Conservation (phyloP, 2,888 invertebrate genomes). For the Monopis laevigella region DNA sequence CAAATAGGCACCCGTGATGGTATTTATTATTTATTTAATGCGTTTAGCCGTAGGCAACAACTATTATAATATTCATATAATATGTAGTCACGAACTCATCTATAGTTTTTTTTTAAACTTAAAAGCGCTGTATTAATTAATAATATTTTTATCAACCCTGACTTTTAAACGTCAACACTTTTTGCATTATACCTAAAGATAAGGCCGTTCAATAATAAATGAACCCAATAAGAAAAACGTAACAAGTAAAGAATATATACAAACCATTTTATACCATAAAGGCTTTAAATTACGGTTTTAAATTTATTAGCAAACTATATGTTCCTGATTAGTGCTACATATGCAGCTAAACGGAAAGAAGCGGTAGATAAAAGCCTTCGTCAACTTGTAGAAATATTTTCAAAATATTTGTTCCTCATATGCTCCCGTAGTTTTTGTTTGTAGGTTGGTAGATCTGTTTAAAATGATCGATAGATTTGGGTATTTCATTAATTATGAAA, state of each 20-base stretch:
- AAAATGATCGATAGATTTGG: conserved; percentile 8
- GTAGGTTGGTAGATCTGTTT: conserved; percentile 8
- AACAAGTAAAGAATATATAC: too few species aligned
- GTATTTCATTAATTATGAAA: too few species aligned
- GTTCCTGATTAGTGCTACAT: too few species aligned
- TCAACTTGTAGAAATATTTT: conserved; percentile 62
- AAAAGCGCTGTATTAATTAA: not conserved
- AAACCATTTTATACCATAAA: too few species aligned
- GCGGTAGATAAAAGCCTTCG: conserved; percentile 62
- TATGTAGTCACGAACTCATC: too few species aligned
- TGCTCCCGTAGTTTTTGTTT: conserved; percentile 2
- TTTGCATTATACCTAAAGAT: conserved; percentile 60
- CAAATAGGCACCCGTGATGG: too few species aligned
- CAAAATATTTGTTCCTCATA: conserved; percentile 55
- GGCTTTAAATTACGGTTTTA: too few species aligned
- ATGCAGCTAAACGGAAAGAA: conserved; percentile 60
- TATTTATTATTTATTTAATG: too few species aligned
- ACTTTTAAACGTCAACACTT: conserved; percentile 55
- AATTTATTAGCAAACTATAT: not conserved
- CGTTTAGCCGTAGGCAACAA: too few species aligned
- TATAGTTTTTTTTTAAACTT: too few species aligned
- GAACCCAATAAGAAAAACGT: too few species aligned
- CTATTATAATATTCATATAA: too few species aligned
- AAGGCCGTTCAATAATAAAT: conserved; percentile 55
- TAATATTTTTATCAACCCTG: conserved; percentile 36